Conservation (phyloP, 2,113 vertebrate genomes). For the Lepisosteus oculatus region DNA sequence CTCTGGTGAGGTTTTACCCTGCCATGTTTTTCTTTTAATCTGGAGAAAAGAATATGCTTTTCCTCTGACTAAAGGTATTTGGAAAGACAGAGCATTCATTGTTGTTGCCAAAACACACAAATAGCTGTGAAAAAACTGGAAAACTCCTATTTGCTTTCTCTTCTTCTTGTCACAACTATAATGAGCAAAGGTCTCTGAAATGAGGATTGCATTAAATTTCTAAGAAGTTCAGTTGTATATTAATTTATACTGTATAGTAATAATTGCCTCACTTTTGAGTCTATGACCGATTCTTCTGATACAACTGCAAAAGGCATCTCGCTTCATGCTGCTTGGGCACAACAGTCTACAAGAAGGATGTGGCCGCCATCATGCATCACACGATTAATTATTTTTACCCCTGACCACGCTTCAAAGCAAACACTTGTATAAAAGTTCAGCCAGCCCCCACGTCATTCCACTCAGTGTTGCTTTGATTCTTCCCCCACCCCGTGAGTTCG, state of each 20-base stretch:
- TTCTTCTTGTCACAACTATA: too few relatives aligned
- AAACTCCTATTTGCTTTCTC: too few relatives aligned
- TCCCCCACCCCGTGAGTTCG: conserved; percentile 25
- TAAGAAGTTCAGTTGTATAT: too few relatives aligned
- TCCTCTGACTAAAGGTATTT: not conserved
- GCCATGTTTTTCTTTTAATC: not conserved
- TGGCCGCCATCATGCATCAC: conserved; percentile 28
- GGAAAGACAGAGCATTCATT: not conserved
- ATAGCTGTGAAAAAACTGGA: not conserved
- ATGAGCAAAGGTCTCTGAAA: too few relatives aligned
- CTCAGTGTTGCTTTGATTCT: conserved; percentile 12
- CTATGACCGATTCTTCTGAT: too few relatives aligned
- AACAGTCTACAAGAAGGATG: conserved; percentile 34
- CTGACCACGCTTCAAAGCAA: too few relatives aligned
- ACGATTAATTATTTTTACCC: not conserved
- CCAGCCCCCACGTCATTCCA: not conserved
- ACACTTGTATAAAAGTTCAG: too few relatives aligned
- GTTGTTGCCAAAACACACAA: not conserved
- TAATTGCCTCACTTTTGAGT: too few relatives aligned
- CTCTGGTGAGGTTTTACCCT: conserved; percentile 1
- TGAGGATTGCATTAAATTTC: too few relatives aligned
- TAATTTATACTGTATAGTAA: too few relatives aligned
- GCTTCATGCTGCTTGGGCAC: conserved; percentile 11
- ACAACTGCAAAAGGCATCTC: too few relatives aligned
- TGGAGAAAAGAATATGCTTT: conserved; percentile 11